phyloP scores from a whole-genome alignment of 2,113 vertebrate species.

The Triplophysa siluroides region DNA sequence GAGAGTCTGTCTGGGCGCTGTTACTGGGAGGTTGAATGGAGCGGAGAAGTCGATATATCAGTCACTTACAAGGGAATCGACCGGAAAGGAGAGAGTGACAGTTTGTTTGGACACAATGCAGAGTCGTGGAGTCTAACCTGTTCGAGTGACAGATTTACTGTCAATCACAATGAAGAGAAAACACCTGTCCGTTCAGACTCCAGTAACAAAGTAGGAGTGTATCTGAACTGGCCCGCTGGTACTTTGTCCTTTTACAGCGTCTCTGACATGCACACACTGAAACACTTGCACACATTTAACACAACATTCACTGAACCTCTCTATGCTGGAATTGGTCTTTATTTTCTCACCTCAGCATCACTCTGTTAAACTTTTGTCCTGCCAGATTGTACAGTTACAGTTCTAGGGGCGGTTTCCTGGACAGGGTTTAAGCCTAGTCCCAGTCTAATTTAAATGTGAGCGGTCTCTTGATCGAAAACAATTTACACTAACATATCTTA shows the following conservation, averaged over 20 bases:
- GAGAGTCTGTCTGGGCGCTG: conserved; percentile 4
- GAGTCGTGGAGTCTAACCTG: conserved; percentile 7
- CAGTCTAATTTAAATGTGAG: no score
- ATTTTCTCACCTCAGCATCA: no score
- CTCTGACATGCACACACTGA: background rate
- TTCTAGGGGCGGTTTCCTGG: no score
- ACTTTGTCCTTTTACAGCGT: conserved; percentile 23
- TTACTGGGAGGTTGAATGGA: conserved; percentile 10
- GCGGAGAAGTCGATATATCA: background rate
- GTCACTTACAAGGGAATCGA: conserved; percentile 11
- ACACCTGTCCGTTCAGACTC: background rate
- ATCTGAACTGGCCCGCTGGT: conserved; percentile 22
- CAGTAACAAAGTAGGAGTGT: conserved; percentile 27
- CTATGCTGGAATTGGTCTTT: background rate
- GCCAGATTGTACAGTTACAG: no score
- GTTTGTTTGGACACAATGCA: background rate
- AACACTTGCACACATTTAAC: conserved; percentile 4
- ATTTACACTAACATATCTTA: no score
- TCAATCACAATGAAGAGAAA: background rate
- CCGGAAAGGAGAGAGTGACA: background rate
- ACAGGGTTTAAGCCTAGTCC: no score
- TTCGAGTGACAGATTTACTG: background rate
- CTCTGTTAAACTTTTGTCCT: no score
- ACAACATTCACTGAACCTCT: conserved; percentile 16
- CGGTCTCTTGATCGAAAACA: no score